Evolutionary conservation across 2,888 invertebrate genomes (phyloP).

Genomic region (Sphaerophoria rueppellii): DNA sequence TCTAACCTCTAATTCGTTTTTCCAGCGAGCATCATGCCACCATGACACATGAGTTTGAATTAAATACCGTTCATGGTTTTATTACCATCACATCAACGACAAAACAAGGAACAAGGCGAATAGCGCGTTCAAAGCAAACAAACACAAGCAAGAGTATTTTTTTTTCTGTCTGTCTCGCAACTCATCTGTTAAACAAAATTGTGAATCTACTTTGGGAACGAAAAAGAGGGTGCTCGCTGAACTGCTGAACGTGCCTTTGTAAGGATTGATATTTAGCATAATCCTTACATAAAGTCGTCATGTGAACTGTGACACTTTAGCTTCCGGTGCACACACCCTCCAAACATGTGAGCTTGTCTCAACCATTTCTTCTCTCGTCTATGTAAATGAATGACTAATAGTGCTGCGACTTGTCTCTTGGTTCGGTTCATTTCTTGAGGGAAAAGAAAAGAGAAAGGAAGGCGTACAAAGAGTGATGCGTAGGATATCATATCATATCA

Average conservation of each 20-base stretch:
- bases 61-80: slow-evolving; percentile 52
- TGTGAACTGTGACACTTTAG: slow-evolving; percentile 38
- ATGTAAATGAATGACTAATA: slow-evolving; percentile 65
- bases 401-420: slow-evolving; percentile 32
- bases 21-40: background rate
- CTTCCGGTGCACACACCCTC: slow-evolving; percentile 16
- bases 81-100: slow-evolving; percentile 27
- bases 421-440: slow-evolving; percentile 29
- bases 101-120: background rate
- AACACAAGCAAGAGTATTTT: slow-evolving; percentile 11
- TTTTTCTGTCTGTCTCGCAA: slow-evolving; percentile 8
- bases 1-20: background rate
- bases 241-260: slow-evolving; percentile 49
- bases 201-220: slow-evolving; percentile 16
- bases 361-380: background rate
- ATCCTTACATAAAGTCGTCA: slow-evolving; percentile 38
- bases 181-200: background rate
- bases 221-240: slow-evolving; percentile 2
- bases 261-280: slow-evolving; percentile 52
- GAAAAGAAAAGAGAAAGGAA: background rate
- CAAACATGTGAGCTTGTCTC: slow-evolving; percentile 32
- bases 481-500: slow-evolving; percentile 38
- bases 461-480: background rate
- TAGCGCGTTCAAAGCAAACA: background rate
- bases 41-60: slow-evolving; percentile 26